These are phyloP conservation scores for Neodon shergylaensis DNA, from an alignment of 2,113 vertebrate species.

Conservation along the genomic window DNA sequence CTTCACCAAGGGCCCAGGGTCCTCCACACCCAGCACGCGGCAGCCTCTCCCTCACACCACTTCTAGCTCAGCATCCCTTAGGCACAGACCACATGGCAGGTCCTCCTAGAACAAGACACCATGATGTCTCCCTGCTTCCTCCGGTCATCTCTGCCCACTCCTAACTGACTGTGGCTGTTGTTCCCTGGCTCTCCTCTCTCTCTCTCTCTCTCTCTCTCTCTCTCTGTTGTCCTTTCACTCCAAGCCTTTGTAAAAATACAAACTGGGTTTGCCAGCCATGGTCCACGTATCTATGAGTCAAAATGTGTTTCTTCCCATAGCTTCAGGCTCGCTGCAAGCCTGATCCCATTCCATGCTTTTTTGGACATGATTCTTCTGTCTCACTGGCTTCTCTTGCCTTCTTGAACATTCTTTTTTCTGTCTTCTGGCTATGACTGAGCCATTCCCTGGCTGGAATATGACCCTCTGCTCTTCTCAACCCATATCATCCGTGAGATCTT, in stretches of 20 bases:
- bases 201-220: neutral
- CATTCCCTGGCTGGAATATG: neutral
- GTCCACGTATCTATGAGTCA: neutral
- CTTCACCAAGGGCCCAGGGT: neutral
- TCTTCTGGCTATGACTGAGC: neutral
- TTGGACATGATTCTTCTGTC: no score
- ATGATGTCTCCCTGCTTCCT: neutral
- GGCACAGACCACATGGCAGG: neutral
- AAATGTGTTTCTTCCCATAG: neutral
- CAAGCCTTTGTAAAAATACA: neutral
- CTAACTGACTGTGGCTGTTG: neutral
- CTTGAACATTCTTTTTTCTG: neutral
- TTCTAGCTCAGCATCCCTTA: neutral
- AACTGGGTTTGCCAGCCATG: neutral
- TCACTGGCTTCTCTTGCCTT: no score
- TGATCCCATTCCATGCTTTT: rapidly evolving
- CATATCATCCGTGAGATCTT: neutral
- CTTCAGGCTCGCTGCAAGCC: no score
- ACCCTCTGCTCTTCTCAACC: neutral
- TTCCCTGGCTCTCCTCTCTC: neutral
- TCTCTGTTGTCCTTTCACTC: neutral
- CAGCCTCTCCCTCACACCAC: neutral
- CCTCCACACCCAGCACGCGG: neutral
- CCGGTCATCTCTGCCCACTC: neutral
- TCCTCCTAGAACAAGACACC: neutral